Evolutionary conservation across 2,113 vertebrate species (phyloP).

Genomic region (Myiopsitta monachus): DNA sequence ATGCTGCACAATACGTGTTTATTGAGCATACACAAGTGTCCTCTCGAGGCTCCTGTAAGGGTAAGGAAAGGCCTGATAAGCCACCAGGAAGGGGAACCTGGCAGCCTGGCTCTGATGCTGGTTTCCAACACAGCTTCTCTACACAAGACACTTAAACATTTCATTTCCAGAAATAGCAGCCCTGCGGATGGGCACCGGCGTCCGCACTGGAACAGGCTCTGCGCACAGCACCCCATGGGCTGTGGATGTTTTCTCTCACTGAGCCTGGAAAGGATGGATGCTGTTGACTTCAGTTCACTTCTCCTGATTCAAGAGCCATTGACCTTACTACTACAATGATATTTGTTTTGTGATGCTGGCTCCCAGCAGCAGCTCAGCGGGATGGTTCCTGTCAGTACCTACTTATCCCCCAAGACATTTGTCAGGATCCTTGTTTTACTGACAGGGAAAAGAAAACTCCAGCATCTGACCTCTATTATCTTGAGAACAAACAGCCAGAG

Average conservation of each 20-base stretch:
- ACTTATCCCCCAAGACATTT: slow-evolving; percentile 10
- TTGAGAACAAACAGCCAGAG: not conserved
- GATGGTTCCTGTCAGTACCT: not conserved
- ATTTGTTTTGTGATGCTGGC: slow-evolving; percentile 9
- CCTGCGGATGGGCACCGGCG: not conserved
- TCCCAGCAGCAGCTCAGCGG: slow-evolving; percentile 20
- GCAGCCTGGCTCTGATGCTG: not conserved
- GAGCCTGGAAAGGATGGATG: not conserved
- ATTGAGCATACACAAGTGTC: not conserved
- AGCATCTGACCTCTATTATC: slow-evolving; percentile 6
- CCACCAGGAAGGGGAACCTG: not conserved
- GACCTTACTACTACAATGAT: not conserved
- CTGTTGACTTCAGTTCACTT: not conserved
- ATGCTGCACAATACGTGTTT: rapidly evolving
- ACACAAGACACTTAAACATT: not conserved
- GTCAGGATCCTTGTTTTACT: not conserved
- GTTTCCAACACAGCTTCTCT: not conserved
- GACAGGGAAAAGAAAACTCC: not conserved
- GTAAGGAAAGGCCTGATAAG: not conserved
- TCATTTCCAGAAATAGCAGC: not conserved
- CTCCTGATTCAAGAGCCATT: not conserved
- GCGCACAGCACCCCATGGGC: not conserved
- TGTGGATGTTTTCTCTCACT: not conserved
- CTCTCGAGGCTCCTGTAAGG: not conserved
- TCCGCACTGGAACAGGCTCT: not conserved